Base-by-base conservation (phyloP, 1,140 invertebrate species). In the Portunus trituberculatus region DNA sequence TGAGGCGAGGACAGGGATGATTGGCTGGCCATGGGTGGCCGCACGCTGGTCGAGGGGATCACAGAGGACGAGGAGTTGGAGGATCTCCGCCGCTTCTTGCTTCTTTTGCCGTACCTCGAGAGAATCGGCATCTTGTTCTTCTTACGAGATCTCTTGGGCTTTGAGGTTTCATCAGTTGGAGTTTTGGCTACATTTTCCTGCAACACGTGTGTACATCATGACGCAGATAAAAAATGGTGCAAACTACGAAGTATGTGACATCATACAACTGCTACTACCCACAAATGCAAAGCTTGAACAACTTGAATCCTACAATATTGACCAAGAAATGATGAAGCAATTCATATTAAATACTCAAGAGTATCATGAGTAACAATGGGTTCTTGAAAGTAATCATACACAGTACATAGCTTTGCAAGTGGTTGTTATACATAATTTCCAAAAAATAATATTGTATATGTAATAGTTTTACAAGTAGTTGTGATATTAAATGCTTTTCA, bases 91-190 rank as follows among this genome's bases (percentile, higher is more conserved):
- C 98, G 98, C 96, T 98, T 98, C 95, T 98, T 98, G 90, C 98
- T 97, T 91, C 98, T 97, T 96, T 98, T 98, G 83, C 97, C 97
- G 32, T 98, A 97, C 96, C 97, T 97, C n/a, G 97, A 98, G 96
- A 98, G 97, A 14, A 98, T 97, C 28, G 98, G 97, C 83, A 98
- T 98, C 96, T 98, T 98, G 29, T 98, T 97, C 96, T 98, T 98
- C 97, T 98, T 98, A 45, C 98, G 97, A n/a, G 98, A 97, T 97
- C 98, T 98, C 97, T 98, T 98, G 97, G 98, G 98, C 97, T 98
- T 98, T 29, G 98, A 97, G 96, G 59, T 95, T 59, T 89, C 96
- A 86, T 96, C 84, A n/a, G 91, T 86, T 29, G 45, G 86, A 29
- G 29, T 96, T 96, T 82, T 94, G 76, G 76, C 82, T 93, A 39